These are phyloP conservation scores for Limnodromus scolopaceus DNA, from an alignment of 2,797 vertebrate genomes.

Conservation along the genomic window DNA sequence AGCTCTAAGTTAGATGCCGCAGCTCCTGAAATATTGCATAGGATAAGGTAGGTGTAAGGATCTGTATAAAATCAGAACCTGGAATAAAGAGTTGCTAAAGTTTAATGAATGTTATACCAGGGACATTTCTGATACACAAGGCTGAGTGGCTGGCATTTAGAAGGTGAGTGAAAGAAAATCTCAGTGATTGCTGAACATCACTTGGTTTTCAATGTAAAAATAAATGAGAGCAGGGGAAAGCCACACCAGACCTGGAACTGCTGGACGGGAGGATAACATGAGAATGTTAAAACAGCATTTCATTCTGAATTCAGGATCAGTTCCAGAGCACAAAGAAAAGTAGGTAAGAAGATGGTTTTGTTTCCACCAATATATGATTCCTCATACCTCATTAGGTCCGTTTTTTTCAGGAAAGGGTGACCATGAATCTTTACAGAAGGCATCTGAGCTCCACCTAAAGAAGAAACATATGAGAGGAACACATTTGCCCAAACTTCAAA, in stretches of 20 bases:
- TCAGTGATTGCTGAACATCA: neutral
- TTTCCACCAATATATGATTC: neutral
- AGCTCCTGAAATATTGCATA: neutral
- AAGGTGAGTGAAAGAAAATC: neutral
- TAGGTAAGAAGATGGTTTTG: neutral
- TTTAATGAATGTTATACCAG: neutral
- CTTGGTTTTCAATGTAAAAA: neutral
- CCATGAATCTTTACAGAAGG: neutral
- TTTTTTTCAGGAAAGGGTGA: neutral
- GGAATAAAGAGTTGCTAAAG: neutral
- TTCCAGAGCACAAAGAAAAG: neutral
- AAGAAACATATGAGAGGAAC: neutral
- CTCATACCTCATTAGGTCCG: neutral
- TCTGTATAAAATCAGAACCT: neutral
- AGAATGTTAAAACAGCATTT: neutral
- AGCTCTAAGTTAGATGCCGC: neutral
- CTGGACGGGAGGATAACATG: neutral
- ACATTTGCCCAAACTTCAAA: neutral
- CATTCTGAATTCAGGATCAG: neutral
- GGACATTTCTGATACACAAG: neutral
- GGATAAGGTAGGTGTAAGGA: neutral
- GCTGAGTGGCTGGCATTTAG: neutral
- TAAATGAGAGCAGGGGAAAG: neutral
- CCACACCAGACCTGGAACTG: neutral
- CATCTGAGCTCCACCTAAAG: neutral